Evolutionary conservation across 2,888 invertebrate species (phyloP).

Genomic region (Periphyllus acericola): DNA sequence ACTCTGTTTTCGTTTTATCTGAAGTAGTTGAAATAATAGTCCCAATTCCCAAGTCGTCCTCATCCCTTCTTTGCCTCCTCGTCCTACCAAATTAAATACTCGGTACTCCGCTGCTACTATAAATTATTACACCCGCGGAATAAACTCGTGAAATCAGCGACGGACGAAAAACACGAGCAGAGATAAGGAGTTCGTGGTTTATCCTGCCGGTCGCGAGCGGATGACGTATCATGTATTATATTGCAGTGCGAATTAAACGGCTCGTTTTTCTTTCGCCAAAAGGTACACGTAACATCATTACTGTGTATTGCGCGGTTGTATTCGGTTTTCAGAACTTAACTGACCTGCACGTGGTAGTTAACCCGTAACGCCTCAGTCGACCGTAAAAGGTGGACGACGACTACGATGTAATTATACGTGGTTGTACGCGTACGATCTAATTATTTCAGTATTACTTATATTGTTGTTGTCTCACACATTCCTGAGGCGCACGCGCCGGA

Average conservation of each 20-base stretch:
- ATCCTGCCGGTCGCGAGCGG: not conserved
- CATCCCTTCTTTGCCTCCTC: too few relatives aligned
- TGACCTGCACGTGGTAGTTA: not conserved
- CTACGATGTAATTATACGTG: not conserved
- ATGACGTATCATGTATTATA: not conserved
- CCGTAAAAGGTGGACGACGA: conserved; percentile 16
- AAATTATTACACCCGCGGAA: too few relatives aligned
- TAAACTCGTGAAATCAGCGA: not conserved
- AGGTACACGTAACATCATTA: not conserved
- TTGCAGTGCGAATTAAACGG: not conserved
- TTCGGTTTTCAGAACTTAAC: not conserved
- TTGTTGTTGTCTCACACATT: not conserved
- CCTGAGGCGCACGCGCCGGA: conserved; percentile 14
- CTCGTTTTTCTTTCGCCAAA: not conserved
- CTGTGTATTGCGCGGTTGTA: not conserved
- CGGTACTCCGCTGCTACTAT: too few relatives aligned
- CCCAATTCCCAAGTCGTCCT: too few relatives aligned
- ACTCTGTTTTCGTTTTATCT: too few relatives aligned
- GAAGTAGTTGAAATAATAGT: too few relatives aligned
- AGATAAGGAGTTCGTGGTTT: not conserved
- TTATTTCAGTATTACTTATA: not conserved
- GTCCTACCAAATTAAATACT: too few relatives aligned
- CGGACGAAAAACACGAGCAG: not conserved
- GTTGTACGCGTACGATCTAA: not conserved
- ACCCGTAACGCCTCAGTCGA: not conserved